Evolutionary conservation across 2,113 vertebrate species (phyloP).

Genomic region (Colinus virginianus): DNA sequence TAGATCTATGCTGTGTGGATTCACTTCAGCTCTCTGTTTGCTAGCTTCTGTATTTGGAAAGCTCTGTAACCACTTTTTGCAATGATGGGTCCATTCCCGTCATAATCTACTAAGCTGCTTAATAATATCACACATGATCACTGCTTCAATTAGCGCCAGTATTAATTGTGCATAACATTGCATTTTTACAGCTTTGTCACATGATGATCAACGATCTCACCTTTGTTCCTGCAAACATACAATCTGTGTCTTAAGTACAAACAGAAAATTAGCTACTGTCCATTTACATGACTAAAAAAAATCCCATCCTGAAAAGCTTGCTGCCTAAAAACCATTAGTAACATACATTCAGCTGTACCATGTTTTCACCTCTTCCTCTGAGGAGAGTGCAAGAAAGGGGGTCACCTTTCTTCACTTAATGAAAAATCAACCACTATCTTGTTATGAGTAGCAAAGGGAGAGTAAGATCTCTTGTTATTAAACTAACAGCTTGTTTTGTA

Average conservation of each 20-base stretch:
- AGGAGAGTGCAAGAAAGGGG: not conserved
- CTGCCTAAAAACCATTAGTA: not conserved
- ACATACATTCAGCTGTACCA: not conserved
- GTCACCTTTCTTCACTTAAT: not conserved
- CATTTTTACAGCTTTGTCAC: not conserved
- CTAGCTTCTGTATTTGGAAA: not conserved
- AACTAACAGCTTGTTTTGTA: conserved; percentile 56
- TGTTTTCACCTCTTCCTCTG: not conserved
- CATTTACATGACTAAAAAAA: not conserved
- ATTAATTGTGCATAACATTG: not conserved
- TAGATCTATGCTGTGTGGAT: not conserved
- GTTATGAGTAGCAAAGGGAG: not conserved
- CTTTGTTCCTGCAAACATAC: not conserved
- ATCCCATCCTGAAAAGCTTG: not conserved
- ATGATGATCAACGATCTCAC: not conserved
- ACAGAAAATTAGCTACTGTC: not conserved
- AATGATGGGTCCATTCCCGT: not conserved
- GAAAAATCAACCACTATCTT: not conserved
- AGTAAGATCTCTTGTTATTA: conserved; percentile 16
- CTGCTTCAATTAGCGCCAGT: not conserved
- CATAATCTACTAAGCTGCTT: not conserved
- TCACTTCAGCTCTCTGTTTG: not conserved
- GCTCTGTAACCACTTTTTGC: not conserved
- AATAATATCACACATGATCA: not conserved
- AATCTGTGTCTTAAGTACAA: not conserved